Base-by-base conservation (phyloP, 2,888 invertebrate species). In the Agonopterix subpropinquella region DNA sequence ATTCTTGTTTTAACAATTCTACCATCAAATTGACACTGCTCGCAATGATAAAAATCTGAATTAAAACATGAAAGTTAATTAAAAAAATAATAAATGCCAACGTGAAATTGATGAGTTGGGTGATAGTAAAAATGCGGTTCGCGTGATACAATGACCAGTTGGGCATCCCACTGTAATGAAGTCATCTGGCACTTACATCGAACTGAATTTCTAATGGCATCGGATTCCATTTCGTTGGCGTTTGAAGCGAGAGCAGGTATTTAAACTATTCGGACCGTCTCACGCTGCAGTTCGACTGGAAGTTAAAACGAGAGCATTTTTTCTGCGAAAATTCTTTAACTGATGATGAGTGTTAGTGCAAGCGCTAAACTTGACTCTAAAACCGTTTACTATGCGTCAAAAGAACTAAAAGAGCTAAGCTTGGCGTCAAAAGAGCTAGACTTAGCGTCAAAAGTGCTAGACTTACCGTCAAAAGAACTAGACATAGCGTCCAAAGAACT, bases 151-250 rank as follows among this genome's bases (percentile, higher is more conserved):
- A 57, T 65, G 65, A 66, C 70, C 69, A 59, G 57, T 58, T 61
- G 56, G 65, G 56, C 60, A 54, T 55, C 58, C 66, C 72, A 73
- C 70, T 66, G 68, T 79, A 79, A 80, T 86, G 79, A 80, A 85
- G 83, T 82, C 83, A 83, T 85, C 80, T 73, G 5, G 28, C 28
- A 28, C 28, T 28, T 28, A 28, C 61, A 72, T 74, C 65, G 67
- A 76, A 74, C 72, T 77, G 78, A 81, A 86, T 84, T 85, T 86
- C 84, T 84, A 83, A 82, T 82, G 77, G 72, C 77, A 73, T 70
- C 70, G 78, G 77, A 84, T 84, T 86, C 84, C 79, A 80, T 85
- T 86, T 86, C 84, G 79, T 83, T 84, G 83, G 81, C 80, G 81
- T 65, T 28, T 74, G 70, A 76, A 80, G 80, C 80, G 82, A 80